Evolutionary conservation across 2,888 invertebrate genomes (phyloP).

Genomic region (Dioctria linearis): DNA sequence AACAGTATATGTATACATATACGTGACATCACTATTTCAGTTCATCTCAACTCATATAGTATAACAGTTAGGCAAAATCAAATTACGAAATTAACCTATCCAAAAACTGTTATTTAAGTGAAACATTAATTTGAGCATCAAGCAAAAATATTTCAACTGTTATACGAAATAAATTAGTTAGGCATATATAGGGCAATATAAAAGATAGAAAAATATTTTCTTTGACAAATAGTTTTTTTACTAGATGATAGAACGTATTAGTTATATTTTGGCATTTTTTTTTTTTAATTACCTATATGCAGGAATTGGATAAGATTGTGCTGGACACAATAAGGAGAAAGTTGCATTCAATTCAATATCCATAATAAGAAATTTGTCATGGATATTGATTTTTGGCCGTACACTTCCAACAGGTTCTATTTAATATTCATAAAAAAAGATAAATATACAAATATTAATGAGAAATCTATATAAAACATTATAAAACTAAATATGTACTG

Average conservation of each 20-base stretch:
- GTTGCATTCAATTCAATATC: slow-evolving; percentile 54
- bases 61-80: no score
- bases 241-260: no score
- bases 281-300: slow-evolving; percentile 76
- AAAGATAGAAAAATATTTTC: no score
- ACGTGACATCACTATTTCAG: no score
- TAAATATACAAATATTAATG: background rate
- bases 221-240: background rate
- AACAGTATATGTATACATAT: no score
- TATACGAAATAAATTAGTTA: no score
- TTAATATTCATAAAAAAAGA: slow-evolving; percentile 49
- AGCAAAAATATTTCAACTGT: background rate
- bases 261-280: background rate
- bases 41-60: no score
- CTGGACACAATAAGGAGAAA: slow-evolving; percentile 78
- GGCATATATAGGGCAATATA: no score
- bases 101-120: no score
- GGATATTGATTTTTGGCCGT: slow-evolving; percentile 76
- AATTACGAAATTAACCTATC: no score
- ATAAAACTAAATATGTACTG: background rate
- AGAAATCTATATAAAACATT: background rate
- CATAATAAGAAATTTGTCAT: slow-evolving; percentile 67
- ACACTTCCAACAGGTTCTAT: slow-evolving; percentile 75
- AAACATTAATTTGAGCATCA: background rate
- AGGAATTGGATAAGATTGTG: slow-evolving; percentile 83